Evolutionary conservation across 2,888 invertebrate genomes (phyloP), one percentile per base, ranked within the genome.

Genomic region (Arctia plantaginis): DNA sequence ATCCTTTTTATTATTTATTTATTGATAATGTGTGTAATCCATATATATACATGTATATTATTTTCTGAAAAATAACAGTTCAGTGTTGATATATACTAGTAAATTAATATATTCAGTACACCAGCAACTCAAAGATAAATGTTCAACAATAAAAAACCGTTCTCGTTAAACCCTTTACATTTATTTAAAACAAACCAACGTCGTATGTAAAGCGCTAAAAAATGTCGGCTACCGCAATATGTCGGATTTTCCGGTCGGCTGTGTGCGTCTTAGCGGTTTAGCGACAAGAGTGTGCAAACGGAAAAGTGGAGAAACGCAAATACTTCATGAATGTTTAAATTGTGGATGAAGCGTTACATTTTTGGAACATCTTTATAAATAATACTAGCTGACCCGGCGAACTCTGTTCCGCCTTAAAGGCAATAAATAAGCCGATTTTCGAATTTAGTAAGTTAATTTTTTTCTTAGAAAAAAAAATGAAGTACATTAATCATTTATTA

Each of bases 201-300:
- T 69, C 66, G 70, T 44, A 66, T 70, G 41, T 55, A 55, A 64
- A 66, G 59, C 64, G 39, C 70, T 74, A 74, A 74, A 74, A 70
- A 71, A 70, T 62, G 47, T 62, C 39, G 69, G 51, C 44, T 30
- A 47, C 66, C 76, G 73, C 73, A 73, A 73, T 73, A 74, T 67
- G 74, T 83, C 85, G 81, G 80, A 80, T 83, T 83, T 77, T 67
- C 74, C 73, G 77, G 78, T 70, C 68, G 62, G 75, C 67, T 69
- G 77, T 77, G 73, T 64, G 71, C 71, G 73, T 79, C 79, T 77
- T 82, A 77, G 70, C 77, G 81, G 80, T 73, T 80, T 78, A 83
- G 74, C 41, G 51, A 76, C 68, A 66, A 62, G 70, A 74, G 68
- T 74, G 71, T 79, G 85, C 74, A 74, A 77, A 81, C 70, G 62